Evolutionary conservation across 2,113 vertebrate genomes (phyloP), one percentile per base, ranked within the genome.

Genomic region (Chionis minor): DNA sequence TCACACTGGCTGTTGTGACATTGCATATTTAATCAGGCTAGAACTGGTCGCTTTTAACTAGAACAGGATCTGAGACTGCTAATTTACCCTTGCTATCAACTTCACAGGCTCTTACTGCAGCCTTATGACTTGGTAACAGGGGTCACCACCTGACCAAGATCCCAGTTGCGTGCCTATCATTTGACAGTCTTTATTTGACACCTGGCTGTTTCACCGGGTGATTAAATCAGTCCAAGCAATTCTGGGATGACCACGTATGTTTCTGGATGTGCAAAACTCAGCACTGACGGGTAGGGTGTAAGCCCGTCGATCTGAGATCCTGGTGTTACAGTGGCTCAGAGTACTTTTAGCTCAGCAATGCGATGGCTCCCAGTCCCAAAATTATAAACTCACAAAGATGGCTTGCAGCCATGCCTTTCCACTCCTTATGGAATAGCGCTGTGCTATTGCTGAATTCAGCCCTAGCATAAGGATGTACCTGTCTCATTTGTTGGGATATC

Each of bases 1-100:
- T 92, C 73, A 47, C 81, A 79, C 65, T 89, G 84, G 40, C 70
- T 96, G 93, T 94, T 95, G 94, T 95, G 94, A 91, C 94, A 85
- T 96, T 81, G 94, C 93, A 96, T 97, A 72, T 79, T 83, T 94
- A 96, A 96, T 96, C 84, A 96, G 86, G 73, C 61, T 96, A 79
- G 86, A 89, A 92, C 84, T 61, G 69, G 26, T 23, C 12, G 8
- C 78, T 94, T 95, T 94, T 92, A 87, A 91, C 70, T 75, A 52
- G 77, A 91, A 75, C 51, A 58, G 70, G 73, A 95, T 82, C 87
- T 94, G 61, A 96, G 87, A 63, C 87, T 91, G 85, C 78, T 96
- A 91, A 95, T 96, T 96, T 90, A 94, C 66, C 73, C 73, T 87
- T 54, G 61, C 56, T 92, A 79, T 33, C 7, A 30, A 80, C 91